These are phyloP conservation scores for Paedocypris sp. DNA, from an alignment of 2,113 vertebrate species.

Conservation along the genomic window DNA sequence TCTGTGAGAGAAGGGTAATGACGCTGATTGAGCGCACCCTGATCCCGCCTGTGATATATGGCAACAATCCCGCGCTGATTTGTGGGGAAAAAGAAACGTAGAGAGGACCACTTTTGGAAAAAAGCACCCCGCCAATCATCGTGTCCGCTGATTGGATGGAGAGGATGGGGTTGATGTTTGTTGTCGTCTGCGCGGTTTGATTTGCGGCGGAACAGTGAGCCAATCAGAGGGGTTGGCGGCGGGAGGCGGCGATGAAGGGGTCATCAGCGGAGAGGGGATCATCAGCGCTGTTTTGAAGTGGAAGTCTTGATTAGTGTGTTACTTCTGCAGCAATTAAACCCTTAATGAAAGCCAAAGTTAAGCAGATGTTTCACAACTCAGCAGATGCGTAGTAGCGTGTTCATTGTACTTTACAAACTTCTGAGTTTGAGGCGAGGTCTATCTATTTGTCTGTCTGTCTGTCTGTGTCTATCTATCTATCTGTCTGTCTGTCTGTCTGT, in stretches of 20 bases:
- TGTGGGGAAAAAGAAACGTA: slow-evolving; percentile 1
- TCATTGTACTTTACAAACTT: too few species aligned
- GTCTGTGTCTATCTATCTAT: too few species aligned
- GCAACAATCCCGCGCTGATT: slow-evolving; percentile 13
- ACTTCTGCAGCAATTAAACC: not conserved
- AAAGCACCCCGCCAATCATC: not conserved
- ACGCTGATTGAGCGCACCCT: slow-evolving; percentile 30
- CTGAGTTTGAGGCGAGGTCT: too few species aligned
- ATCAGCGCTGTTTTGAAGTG: not conserved
- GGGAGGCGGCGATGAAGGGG: slow-evolving; percentile 8
- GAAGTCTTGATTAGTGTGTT: slow-evolving; percentile 7
- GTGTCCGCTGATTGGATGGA: slow-evolving; percentile 24
- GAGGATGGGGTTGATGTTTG: slow-evolving; percentile 15
- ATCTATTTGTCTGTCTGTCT: too few species aligned
- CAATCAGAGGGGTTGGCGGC: slow-evolving; percentile 9
- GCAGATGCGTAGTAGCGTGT: not conserved
- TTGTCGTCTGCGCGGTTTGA: slow-evolving; percentile 17
- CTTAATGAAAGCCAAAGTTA: not conserved
- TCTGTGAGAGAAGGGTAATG: slow-evolving; percentile 26
- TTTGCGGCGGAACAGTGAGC: not conserved
- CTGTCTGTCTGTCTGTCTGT: too few species aligned
- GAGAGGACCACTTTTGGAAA: not conserved
- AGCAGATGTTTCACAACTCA: not conserved
- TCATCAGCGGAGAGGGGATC: slow-evolving; percentile 4
- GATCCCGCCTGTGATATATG: slow-evolving; percentile 26